Percentiles rank a stretch among this genome's conserved stretches.
Evolutionary conservation across 1,140 invertebrate genomes (phyloP).

Genomic region (Macrosteles quadrilineatus): DNA sequence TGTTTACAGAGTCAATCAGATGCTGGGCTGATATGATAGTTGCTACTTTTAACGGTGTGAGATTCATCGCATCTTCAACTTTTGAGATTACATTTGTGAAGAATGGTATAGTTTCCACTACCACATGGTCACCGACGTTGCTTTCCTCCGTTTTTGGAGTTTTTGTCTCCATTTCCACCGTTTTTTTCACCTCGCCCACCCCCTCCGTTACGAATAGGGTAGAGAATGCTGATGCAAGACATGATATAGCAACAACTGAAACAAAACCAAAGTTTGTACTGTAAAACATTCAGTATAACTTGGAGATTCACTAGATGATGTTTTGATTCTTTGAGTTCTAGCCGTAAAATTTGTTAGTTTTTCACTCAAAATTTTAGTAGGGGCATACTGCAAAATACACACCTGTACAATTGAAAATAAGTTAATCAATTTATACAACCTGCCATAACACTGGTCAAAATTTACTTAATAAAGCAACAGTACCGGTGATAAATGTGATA

Average conservation of each 20-base stretch:
- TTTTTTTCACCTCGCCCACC: neutral
- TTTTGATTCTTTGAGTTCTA: no score
- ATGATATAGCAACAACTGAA: neutral
- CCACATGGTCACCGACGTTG: neutral
- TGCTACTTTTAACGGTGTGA: neutral
- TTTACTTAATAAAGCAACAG: no score
- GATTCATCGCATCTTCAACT: neutral
- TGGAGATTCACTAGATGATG: no score
- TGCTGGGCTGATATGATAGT: neutral
- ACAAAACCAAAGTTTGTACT: no score
- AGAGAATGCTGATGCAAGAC: neutral
- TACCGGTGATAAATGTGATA: no score
- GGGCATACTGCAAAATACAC: no score
- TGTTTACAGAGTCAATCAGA: neutral
- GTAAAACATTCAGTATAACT: no score
- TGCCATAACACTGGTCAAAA: no score
- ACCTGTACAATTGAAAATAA: no score
- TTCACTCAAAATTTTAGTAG: no score
- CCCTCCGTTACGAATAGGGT: conserved; percentile 1
- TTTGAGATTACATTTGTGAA: neutral
- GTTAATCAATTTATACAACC: no score
- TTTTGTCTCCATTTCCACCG: neutral
- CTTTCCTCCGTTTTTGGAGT: neutral
- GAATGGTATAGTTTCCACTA: neutral
- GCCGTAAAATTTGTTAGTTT: no score